Evolutionary conservation across 2,113 vertebrate species (phyloP), one percentile per base, ranked within the genome.

Genomic region (Sturnira hondurensis): DNA sequence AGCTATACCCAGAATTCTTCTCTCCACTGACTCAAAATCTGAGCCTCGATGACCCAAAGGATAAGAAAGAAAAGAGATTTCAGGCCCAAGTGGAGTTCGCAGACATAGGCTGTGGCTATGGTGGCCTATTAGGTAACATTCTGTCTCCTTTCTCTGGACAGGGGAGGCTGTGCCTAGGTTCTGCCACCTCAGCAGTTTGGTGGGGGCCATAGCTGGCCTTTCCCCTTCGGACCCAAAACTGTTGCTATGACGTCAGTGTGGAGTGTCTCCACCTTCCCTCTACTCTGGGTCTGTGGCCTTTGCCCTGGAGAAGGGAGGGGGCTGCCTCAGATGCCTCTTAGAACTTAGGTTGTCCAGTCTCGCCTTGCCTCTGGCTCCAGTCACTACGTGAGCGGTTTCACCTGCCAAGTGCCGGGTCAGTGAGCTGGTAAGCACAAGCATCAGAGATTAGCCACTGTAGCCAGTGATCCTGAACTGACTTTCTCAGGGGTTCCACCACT

Each of bases 91-190:
- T 99, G 71, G 99, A 99, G 97, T 99, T 99, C 97, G 99, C 99
- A 93, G 99, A 99, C 97, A 98, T 99, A 88, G 99, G 99, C 82
- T 99, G 99, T 97, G 99, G 99, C 97, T 99, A 99, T 33, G 99
- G 99, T 7, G 99, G 99, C 54, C 97, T 99, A 83, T 98, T 99
- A 83, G 98, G 99, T 99, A 98, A 96, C n/a, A 36, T 36, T 81
- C 84, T 58, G 45, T 82, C 38, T 61, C 36, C 73, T 78, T 86
- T 77, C 70, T 41, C 33, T 70, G 54, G 22, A 41, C 50, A 70
- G 68, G 33, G 63, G 56, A 96, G 78, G 43, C 47, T 45, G 10
- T 1, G 17, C 61, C 73, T 80, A 61, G 80, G 22, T 96, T 96
- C 83, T 96, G 89, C 94, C 47, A 86, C 41, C 67, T 97, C 92